A percentile compares a stretch with the other conserved stretches of the same genome.
These are phyloP conservation scores for Pachypanchax playfairii DNA, from an alignment of 2,113 vertebrate species.

Conservation along the genomic window DNA sequence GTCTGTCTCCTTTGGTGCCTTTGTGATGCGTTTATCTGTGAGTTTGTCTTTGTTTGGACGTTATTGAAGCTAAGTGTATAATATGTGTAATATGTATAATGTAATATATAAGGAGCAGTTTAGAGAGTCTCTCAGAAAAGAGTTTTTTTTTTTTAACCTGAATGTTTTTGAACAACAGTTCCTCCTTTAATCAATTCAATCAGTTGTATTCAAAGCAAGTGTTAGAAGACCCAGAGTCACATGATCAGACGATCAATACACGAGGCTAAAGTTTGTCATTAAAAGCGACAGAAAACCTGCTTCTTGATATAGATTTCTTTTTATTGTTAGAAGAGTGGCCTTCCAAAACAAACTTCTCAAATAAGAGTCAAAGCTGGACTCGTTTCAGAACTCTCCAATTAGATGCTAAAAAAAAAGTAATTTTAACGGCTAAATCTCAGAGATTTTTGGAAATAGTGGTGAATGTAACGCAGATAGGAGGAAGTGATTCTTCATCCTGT, in stretches of 20 bases:
- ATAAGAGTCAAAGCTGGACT: no score
- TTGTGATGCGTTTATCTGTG: constrained; percentile 13
- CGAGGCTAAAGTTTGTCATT: not conserved
- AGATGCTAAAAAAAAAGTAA: no score
- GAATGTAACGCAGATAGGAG: no score
- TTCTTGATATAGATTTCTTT: not conserved
- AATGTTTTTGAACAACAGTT: not conserved
- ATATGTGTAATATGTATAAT: no score
- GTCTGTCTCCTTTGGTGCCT: constrained; percentile 19
- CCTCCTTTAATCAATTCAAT: not conserved
- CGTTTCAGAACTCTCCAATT: no score
- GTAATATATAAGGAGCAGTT: no score
- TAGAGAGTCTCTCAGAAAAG: no score
- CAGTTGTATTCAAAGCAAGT: not conserved
- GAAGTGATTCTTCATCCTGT: no score
- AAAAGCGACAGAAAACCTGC: not conserved
- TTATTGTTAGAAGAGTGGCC: no score
- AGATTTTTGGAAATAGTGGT: no score
- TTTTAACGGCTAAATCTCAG: no score
- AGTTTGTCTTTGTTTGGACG: constrained; percentile 1
- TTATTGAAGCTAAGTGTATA: constrained; percentile 2
- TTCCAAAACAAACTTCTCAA: no score
- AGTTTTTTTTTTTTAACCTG: not conserved
- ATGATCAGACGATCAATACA: not conserved
- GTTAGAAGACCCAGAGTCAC: not conserved